Base-by-base conservation (phyloP, 2,888 invertebrate genomes). In the Hyalella azteca region DNA sequence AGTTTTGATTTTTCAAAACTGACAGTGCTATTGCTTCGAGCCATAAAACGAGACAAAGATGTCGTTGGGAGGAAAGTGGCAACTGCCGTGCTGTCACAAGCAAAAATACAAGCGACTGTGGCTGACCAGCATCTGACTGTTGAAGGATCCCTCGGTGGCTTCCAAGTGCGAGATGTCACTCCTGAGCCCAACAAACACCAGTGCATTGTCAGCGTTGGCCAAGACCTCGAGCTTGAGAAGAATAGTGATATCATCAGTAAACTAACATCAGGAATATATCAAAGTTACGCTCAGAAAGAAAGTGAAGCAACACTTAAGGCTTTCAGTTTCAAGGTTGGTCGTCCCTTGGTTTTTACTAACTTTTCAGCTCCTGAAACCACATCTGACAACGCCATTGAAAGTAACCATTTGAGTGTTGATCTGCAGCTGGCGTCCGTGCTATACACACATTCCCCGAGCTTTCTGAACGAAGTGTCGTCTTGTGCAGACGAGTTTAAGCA, bases 1-100 rank as follows among this genome's bases (percentile, higher is more conserved):
- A 94, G 94, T 36, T 97, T 97, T 87, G 96, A 97, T 88, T 97
- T 97, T 88, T 95, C 95, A 88, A 92, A 96, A 15, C 89, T 98
- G 81, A 97, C 96, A 88, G 93, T 97, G 82, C 89, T 97, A 80
- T 90, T 97, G 85, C 89, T 97, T 84, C 91, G 96, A 81, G 95
- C 95, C 0, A 91, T 94, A 0, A 90, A 93, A 86, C 88, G 87
- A n/a, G 92, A 92, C 85, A 93, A 93, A 85, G 92, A 90, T 85
- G 88, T 93, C 77, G 90, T 92, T 41, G 95, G 94, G 0, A 91
- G 93, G 85, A 97, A 97, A 90, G 94, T 97, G 82, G 96, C 96
- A 81, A 97, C 97, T 0, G 95, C 96, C 26, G 97, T 96, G 19
- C 92, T 97, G 91, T 93, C 93, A 82, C 95, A 95, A 87, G 96